Base-by-base conservation (phyloP, 2,113 vertebrate species). In the Benitochromis conjunctus region DNA sequence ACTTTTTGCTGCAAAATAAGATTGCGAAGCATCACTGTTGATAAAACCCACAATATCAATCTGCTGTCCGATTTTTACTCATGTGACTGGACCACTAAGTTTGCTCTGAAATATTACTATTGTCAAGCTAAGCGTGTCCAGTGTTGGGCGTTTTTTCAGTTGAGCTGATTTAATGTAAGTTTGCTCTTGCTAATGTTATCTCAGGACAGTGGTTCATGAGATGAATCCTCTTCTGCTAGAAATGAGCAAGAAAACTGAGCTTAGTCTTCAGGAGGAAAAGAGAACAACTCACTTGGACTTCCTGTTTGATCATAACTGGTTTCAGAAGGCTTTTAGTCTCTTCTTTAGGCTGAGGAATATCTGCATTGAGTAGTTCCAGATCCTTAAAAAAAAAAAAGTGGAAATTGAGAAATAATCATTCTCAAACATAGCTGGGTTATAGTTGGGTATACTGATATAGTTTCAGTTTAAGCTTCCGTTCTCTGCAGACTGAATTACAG, bases 261-360 rank as follows among this genome's bases (percentile, higher is more conserved):
- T 36, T 8, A n/a, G 29, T 89, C 14, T 76, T 77, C 14, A 6
- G 3, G 19, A 58, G 29, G 2, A 76, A 43, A 3, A 82, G n/a
- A 60, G 9, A 34, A 80, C 19, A 38, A 88, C 93, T 93, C 81
- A 96, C 96, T 80, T 89, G 60, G 51, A 62, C 38, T 66, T 96
- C 94, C 18, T 90, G 79, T 88, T 96, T 95, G 31, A 94, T 19
- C 6, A 13, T 9, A 6, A 46, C 54, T 5, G 89, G 60, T 82
- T 92, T 89, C 19, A 58, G 7, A 56, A 53, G 53, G 2, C 60
- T 79, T 31, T 69, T 84, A 1, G 12, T 48, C 11, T 86, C 85
- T 34, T 92, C 74, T 69, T 83, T 48, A 13, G 69, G 29, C 8
- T 53, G 60, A 14, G 7, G 13, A 54, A 80, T 9, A 51, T 88